Evolutionary conservation across 2,888 invertebrate genomes (phyloP).

Genomic region (Endomychus coccineus): DNA sequence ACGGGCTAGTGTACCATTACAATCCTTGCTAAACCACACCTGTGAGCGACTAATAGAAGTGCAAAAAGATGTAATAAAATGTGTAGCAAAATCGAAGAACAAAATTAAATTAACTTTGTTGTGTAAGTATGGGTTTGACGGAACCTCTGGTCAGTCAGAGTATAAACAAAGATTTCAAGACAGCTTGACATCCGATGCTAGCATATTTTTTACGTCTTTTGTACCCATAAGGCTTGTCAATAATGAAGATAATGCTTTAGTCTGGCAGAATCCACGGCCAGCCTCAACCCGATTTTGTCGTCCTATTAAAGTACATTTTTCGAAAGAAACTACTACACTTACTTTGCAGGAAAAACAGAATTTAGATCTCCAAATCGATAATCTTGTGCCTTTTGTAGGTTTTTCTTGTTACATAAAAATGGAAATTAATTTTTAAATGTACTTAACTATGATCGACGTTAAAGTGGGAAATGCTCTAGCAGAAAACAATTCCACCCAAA

Average conservation of each 20-base stretch:
- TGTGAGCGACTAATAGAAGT: too few species aligned
- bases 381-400: not conserved
- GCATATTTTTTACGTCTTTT: slow-evolving; percentile 24
- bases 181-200: slow-evolving; percentile 17
- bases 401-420: not conserved
- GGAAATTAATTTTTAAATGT: slow-evolving; percentile 16
- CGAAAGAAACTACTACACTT: slow-evolving; percentile 18
- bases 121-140: slow-evolving; percentile 28
- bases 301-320: slow-evolving; percentile 21
- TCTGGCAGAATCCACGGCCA: slow-evolving; percentile 24
- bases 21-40: too few species aligned
- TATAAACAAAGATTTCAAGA: slow-evolving; percentile 25
- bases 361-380: slow-evolving; percentile 11
- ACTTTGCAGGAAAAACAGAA: slow-evolving; percentile 19
- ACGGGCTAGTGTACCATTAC: too few species aligned
- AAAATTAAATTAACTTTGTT: too few species aligned
- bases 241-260: slow-evolving; percentile 1
- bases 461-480: slow-evolving; percentile 17
- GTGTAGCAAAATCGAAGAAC: too few species aligned
- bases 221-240: slow-evolving; percentile 12
- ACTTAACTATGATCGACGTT: slow-evolving; percentile 25
- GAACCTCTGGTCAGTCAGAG: slow-evolving; percentile 21
- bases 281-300: slow-evolving; percentile 23
- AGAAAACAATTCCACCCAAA: slow-evolving; percentile 3
- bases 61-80: too few species aligned